Conservation (phyloP, 2,113 vertebrate species). For the Natator depressus region DNA sequence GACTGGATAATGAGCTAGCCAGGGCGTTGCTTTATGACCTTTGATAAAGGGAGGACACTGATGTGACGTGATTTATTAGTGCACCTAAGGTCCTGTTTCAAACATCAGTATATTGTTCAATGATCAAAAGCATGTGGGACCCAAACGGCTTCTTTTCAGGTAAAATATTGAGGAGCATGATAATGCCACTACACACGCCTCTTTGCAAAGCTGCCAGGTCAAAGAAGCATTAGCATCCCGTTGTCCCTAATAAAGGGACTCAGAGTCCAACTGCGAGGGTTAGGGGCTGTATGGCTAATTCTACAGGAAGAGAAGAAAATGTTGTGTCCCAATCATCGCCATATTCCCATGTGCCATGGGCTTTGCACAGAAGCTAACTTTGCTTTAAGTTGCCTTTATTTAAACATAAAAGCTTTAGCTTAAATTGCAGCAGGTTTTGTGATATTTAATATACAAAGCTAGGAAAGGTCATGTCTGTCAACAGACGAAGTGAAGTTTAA, state of each 20-base stretch:
- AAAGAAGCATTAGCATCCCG: accelerated
- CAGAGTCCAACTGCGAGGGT: accelerated
- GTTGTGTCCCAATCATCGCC: not conserved
- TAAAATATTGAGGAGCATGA: accelerated
- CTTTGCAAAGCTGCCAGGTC: not conserved
- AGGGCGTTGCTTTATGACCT: not conserved
- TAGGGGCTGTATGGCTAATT: accelerated
- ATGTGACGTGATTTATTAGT: not conserved
- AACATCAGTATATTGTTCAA: not conserved
- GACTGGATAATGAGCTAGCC: not conserved
- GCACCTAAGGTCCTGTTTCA: not conserved
- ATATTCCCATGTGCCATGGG: accelerated
- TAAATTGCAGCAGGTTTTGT: conserved; percentile 70
- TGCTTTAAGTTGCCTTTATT: conserved; percentile 59
- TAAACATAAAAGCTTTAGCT: conserved; percentile 64
- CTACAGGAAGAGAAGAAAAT: accelerated
- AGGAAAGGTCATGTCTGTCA: conserved; percentile 71
- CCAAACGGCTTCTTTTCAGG: not conserved
- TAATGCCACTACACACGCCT: accelerated
- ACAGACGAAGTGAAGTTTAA: conserved; percentile 74
- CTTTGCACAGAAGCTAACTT: not conserved
- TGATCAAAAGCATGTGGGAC: not conserved
- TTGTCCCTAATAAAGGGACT: not conserved
- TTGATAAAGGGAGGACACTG: not conserved
- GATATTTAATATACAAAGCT: conserved; percentile 78